These are phyloP conservation scores for Anas bernieri DNA, from an alignment of 2,797 vertebrate genomes.

Conservation along the genomic window DNA sequence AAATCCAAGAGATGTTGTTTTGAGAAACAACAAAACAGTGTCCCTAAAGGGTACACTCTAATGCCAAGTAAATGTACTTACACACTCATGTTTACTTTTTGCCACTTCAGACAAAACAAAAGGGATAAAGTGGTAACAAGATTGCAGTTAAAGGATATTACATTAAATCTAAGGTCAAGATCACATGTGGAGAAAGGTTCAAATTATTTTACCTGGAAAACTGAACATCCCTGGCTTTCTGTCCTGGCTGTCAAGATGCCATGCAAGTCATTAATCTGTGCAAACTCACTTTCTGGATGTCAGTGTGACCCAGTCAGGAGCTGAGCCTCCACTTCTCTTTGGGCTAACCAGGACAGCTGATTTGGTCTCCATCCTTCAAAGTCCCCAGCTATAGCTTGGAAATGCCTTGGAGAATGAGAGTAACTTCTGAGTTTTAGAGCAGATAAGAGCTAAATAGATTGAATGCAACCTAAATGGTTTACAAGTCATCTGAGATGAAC, in stretches of 20 bases:
- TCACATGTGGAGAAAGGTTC: rapidly evolving
- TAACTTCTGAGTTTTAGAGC: background rate
- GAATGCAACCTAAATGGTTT: background rate
- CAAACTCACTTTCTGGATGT: background rate
- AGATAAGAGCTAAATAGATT: background rate
- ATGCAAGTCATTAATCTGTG: background rate
- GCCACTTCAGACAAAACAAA: background rate
- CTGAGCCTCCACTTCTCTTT: rapidly evolving
- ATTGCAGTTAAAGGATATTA: background rate
- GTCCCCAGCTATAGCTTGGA: background rate
- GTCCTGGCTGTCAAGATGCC: background rate
- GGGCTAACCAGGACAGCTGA: background rate
- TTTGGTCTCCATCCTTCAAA: background rate
- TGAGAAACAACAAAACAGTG: background rate
- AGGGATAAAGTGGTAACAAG: background rate
- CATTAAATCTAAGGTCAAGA: background rate
- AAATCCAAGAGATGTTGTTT: background rate
- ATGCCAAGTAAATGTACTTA: background rate
- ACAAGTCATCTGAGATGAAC: background rate
- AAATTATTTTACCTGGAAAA: background rate
- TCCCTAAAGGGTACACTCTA: background rate
- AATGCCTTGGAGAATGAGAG: background rate
- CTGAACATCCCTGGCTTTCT: background rate
- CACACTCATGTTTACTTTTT: background rate
- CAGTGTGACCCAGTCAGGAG: background rate